Evolutionary conservation across 1,140 invertebrate species (phyloP).

Genomic region (Drosophila tropicalis): DNA sequence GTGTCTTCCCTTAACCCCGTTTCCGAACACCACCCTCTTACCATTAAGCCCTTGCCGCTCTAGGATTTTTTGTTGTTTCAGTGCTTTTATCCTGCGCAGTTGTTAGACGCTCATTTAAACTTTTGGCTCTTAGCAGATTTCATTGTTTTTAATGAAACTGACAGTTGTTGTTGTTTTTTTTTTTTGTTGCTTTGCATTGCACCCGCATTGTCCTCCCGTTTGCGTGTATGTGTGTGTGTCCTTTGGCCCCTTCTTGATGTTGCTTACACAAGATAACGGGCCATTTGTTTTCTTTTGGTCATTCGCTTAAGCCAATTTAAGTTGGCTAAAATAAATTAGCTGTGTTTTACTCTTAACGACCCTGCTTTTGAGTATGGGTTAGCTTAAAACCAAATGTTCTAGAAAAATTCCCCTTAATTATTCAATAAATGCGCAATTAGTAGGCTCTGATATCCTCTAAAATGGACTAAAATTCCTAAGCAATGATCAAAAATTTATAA

Average conservation of each 20-base stretch:
- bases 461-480: background rate
- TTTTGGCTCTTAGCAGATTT: slow-evolving; percentile 79
- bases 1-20: background rate
- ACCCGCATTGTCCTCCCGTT: slow-evolving; percentile 55
- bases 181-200: slow-evolving; percentile 61
- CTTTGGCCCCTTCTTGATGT: slow-evolving; percentile 41
- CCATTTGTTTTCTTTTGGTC: slow-evolving; percentile 76
- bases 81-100: slow-evolving; percentile 59
- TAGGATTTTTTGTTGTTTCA: slow-evolving; percentile 18
- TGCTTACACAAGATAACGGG: slow-evolving; percentile 68
- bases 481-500: background rate
- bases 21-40: no score
- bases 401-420: slow-evolving; percentile 64
- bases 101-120: slow-evolving; percentile 76
- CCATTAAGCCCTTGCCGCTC: background rate
- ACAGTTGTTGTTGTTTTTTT: slow-evolving; percentile 58
- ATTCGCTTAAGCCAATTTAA: slow-evolving; percentile 80
- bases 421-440: slow-evolving; percentile 42
- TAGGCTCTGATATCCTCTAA: background rate
- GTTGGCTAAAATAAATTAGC: slow-evolving; percentile 79
- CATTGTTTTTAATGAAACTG: slow-evolving; percentile 79
- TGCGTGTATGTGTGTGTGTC: slow-evolving; percentile 14
- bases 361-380: slow-evolving; percentile 9
- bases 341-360: slow-evolving; percentile 69
- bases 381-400: slow-evolving; percentile 46